Conservation (phyloP, 2,113 vertebrate genomes). For the Zosterops hypoxanthus region DNA sequence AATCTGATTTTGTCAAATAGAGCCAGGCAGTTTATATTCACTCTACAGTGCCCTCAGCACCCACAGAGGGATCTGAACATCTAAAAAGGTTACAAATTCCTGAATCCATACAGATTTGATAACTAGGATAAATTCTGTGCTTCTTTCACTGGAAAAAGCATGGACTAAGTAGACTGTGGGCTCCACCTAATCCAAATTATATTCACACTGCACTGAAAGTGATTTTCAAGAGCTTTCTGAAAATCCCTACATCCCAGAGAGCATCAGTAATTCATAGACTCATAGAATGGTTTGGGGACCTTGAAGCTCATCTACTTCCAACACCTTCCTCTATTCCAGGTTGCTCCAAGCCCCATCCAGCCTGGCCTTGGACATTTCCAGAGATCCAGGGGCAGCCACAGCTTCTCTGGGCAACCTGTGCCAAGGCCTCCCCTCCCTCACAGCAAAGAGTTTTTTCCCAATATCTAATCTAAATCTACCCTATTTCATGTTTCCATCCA, state of each 20-base stretch:
- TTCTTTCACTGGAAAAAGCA: neutral
- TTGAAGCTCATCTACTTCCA: neutral
- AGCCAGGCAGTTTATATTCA: neutral
- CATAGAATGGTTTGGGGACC: neutral
- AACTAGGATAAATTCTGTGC: neutral
- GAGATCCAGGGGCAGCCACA: neutral
- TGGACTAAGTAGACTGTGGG: neutral
- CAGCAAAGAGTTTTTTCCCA: neutral
- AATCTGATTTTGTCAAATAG: neutral
- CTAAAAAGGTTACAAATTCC: neutral
- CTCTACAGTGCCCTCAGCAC: neutral
- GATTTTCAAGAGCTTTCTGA: neutral
- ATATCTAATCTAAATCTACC: neutral
- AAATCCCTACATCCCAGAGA: neutral
- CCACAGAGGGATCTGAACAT: neutral
- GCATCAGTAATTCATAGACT: neutral
- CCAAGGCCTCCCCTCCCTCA: neutral
- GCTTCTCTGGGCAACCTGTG: neutral
- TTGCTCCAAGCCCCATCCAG: accelerated
- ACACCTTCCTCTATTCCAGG: neutral
- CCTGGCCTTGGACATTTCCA: neutral
- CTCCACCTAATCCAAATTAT: neutral
- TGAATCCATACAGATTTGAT: neutral
- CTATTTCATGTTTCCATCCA: neutral
- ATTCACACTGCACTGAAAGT: neutral